Percentiles rank a stretch among this genome's conserved stretches.
Evolutionary conservation across 2,888 invertebrate species (phyloP).

Genomic region (Melanchra persicariae): DNA sequence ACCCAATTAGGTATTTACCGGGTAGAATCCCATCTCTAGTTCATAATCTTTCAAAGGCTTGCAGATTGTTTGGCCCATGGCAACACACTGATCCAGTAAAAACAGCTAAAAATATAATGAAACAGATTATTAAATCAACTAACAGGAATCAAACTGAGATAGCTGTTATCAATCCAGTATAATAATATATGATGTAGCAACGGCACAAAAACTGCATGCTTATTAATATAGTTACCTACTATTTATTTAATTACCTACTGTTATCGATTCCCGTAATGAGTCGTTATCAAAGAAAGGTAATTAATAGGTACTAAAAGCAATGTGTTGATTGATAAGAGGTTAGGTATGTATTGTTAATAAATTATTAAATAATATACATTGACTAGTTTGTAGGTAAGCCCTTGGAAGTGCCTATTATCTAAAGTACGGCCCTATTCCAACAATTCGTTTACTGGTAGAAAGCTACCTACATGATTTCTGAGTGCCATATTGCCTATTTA

Average conservation of each 20-base stretch:
- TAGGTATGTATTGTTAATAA: no score
- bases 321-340: neutral
- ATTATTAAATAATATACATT: no score
- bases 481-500: no score
- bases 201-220: conserved; percentile 31
- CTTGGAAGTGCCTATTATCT: no score
- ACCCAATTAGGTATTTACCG: no score
- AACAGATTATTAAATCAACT: conserved; percentile 32
- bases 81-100: conserved; percentile 23
- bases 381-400: no score
- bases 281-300: conserved; percentile 50
- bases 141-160: conserved; percentile 50
- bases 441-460: no score
- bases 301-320: conserved; percentile 25
- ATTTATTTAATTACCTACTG: conserved; percentile 37
- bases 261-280: conserved; percentile 32
- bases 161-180: conserved; percentile 42
- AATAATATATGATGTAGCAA: neutral
- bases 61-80: conserved; percentile 15
- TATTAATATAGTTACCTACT: conserved; percentile 15
- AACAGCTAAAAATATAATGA: conserved; percentile 7
- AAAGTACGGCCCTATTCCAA: no score
- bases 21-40: no score
- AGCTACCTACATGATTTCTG: no score
- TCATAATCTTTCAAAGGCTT: no score